phyloP scores from a whole-genome alignment of 2,113 vertebrate genomes.

The Cephalopterus ornatus region DNA sequence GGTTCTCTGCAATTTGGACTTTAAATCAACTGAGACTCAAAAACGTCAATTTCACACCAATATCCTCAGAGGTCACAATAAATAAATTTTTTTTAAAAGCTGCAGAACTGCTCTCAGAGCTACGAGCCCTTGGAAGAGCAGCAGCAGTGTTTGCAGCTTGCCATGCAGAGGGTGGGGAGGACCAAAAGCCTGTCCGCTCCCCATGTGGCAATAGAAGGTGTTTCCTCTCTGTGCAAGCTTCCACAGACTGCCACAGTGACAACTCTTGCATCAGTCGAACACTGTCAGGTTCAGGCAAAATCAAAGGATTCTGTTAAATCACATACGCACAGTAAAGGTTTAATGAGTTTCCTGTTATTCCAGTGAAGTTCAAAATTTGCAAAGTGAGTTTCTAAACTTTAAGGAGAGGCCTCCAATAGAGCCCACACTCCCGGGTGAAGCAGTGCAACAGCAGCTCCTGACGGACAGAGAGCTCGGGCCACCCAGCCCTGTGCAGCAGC shows the following conservation, averaged over 20 bases:
- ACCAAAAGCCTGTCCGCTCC: fast-evolving
- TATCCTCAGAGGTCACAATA: not conserved
- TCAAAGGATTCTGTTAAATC: not conserved
- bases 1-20: not conserved
- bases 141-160: not conserved
- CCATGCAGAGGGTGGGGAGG: not conserved
- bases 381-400: not conserved
- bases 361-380: not conserved
- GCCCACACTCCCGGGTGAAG: fast-evolving
- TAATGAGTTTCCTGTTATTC: not conserved
- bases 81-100: not conserved
- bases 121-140: not conserved
- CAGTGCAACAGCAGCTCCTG: not conserved
- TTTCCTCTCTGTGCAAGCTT: fast-evolving
- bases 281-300: not conserved
- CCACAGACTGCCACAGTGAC: not conserved
- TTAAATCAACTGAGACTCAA: not conserved
- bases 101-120: not conserved
- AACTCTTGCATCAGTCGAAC: not conserved
- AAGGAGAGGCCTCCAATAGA: not conserved
- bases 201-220: fast-evolving
- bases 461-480: fast-evolving
- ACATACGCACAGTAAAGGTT: fast-evolving
- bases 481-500: not conserved
- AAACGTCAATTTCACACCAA: fast-evolving